Evolutionary conservation across 2,113 vertebrate species (phyloP).

Genomic region (Cricetomys ansorgei): DNA sequence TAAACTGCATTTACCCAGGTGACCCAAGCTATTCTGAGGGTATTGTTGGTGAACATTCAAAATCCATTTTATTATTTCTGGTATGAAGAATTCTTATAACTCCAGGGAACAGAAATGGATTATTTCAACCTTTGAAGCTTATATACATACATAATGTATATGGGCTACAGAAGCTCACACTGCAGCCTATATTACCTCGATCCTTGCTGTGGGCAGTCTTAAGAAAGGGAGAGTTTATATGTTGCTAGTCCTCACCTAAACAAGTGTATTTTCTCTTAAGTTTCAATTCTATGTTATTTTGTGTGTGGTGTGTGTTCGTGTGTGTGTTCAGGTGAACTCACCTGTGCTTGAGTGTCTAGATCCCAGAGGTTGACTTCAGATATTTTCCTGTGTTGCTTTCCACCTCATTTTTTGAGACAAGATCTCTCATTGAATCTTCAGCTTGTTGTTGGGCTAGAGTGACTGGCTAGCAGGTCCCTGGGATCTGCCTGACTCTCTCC

Average conservation of each 20-base stretch:
- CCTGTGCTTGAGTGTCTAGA: background rate
- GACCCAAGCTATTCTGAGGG: background rate
- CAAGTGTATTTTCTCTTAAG: background rate
- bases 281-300: background rate
- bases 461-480: background rate
- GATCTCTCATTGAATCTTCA: background rate
- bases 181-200: background rate
- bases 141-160: background rate
- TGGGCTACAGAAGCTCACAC: background rate
- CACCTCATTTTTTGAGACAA: background rate
- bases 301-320: background rate
- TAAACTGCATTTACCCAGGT: background rate
- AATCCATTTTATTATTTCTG: conserved; percentile 30
- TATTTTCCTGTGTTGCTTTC: background rate
- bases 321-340: background rate
- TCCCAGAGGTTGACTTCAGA: background rate
- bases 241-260: background rate
- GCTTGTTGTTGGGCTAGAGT: background rate
- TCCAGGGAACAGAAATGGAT: background rate
- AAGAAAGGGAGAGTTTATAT: background rate
- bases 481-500: background rate
- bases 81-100: background rate
- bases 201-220: background rate
- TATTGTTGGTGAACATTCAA: background rate
- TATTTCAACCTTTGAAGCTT: conserved; percentile 5